These are phyloP conservation scores for Amia ocellicauda DNA, from an alignment of 2,113 vertebrate species.

Conservation along the genomic window DNA sequence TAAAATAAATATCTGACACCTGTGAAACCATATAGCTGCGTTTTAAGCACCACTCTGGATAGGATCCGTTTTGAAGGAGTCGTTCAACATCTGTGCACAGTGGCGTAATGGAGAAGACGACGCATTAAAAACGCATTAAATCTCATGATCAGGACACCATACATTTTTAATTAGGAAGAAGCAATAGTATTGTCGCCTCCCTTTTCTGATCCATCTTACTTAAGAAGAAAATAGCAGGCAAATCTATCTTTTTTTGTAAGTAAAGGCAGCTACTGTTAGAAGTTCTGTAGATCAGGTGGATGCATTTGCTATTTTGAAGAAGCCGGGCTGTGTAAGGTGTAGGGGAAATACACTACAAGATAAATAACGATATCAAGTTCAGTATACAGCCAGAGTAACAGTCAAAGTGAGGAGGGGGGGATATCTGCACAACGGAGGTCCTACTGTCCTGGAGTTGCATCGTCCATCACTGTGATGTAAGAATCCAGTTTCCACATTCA, in stretches of 20 bases:
- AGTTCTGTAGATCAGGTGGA: no score
- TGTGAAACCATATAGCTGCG: no score
- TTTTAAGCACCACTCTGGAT: no score
- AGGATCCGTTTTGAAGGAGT: neutral
- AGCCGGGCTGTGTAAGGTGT: no score
- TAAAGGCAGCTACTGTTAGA: no score
- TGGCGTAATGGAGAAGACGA: constrained; percentile 13
- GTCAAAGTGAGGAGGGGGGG: no score
- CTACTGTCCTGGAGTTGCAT: neutral
- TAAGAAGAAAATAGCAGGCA: neutral
- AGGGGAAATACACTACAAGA: no score
- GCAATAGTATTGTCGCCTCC: constrained; percentile 1
- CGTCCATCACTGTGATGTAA: constrained; percentile 17
- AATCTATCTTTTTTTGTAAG: no score
- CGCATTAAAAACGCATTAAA: constrained; percentile 35
- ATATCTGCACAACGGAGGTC: neutral
- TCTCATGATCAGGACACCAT: constrained; percentile 52
- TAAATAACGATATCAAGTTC: no score
- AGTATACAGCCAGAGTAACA: no score
- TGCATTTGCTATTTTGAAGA: no score
- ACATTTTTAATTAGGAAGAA: constrained; percentile 60
- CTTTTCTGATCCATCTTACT: neutral
- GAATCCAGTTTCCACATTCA: constrained; percentile 11
- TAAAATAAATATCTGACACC: no score
- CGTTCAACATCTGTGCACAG: constrained; percentile 11